Evolutionary conservation across 2,113 vertebrate species (phyloP).

Genomic region (Rissa tridactyla): DNA sequence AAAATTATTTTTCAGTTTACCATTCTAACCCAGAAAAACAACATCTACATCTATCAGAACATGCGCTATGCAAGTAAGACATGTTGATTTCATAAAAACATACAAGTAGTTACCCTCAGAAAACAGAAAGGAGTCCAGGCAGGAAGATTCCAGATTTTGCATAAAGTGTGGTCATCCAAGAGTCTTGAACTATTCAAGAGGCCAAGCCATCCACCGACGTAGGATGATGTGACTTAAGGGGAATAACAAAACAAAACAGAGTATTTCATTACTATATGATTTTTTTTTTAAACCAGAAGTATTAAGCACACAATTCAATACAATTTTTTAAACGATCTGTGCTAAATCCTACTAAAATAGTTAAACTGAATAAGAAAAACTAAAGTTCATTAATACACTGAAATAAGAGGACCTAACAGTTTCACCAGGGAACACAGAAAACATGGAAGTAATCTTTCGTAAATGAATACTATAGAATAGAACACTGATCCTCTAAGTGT

Average conservation of each 20-base stretch:
- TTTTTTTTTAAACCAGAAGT: neutral
- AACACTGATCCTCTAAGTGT: neutral
- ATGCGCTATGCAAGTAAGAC: accelerated
- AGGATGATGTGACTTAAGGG: slow-evolving; percentile 20
- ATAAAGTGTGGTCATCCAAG: slow-evolving; percentile 52
- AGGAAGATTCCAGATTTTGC: slow-evolving; percentile 62
- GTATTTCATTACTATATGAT: neutral
- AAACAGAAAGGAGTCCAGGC: slow-evolving; percentile 30
- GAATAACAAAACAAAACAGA: neutral
- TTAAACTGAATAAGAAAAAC: neutral
- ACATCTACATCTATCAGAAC: neutral
- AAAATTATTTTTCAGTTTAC: neutral
- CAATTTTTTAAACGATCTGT: neutral
- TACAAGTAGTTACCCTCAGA: slow-evolving; percentile 53
- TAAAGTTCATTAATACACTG: neutral
- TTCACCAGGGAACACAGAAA: neutral
- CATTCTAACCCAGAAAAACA: neutral
- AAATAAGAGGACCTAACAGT: neutral
- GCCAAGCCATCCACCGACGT: slow-evolving; percentile 37
- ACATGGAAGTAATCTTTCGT: neutral
- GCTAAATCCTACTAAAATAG: neutral
- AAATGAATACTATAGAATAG: neutral
- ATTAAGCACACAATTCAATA: neutral
- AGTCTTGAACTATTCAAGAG: neutral
- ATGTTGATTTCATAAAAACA: neutral